Conservation (phyloP, 2,888 invertebrate species). For the Metellina segmentata region DNA sequence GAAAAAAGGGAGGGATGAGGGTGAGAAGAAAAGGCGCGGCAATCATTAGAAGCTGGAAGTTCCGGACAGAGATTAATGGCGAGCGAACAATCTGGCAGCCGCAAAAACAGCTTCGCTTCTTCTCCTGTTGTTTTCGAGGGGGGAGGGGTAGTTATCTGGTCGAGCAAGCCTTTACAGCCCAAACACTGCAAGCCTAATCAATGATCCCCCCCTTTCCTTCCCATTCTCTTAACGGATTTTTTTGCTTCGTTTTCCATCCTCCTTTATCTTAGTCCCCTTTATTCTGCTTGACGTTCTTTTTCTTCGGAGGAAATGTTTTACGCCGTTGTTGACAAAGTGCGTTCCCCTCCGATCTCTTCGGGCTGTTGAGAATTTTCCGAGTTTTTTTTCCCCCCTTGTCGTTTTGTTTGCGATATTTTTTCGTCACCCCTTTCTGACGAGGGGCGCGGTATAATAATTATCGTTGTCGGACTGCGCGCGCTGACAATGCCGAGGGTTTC, state of each 20-base stretch:
- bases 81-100: constrained; percentile 73
- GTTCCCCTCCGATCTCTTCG: constrained; percentile 41
- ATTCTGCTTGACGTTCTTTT: constrained; percentile 21
- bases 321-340: constrained; percentile 72
- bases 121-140: constrained; percentile 56
- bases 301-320: constrained; percentile 68
- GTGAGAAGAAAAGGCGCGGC: constrained; percentile 68
- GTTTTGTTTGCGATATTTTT: neutral
- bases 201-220: constrained; percentile 44
- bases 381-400: neutral
- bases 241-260: constrained; percentile 20
- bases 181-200: constrained; percentile 74
- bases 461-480: constrained; percentile 37
- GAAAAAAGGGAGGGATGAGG: constrained; percentile 36
- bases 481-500: constrained; percentile 28
- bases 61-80: constrained; percentile 76
- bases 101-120: constrained; percentile 73
- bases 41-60: constrained; percentile 72
- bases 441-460: constrained; percentile 46
- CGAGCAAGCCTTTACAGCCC: constrained; percentile 74
- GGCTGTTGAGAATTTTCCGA: constrained; percentile 3
- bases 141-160: constrained; percentile 72
- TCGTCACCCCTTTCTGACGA: neutral
- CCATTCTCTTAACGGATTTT: constrained; percentile 25
- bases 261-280: neutral